A percentile compares a stretch with the other conserved stretches of the same genome.
Evolutionary conservation across 2,888 invertebrate genomes (phyloP).

Genomic region (Drosophila dives): DNA sequence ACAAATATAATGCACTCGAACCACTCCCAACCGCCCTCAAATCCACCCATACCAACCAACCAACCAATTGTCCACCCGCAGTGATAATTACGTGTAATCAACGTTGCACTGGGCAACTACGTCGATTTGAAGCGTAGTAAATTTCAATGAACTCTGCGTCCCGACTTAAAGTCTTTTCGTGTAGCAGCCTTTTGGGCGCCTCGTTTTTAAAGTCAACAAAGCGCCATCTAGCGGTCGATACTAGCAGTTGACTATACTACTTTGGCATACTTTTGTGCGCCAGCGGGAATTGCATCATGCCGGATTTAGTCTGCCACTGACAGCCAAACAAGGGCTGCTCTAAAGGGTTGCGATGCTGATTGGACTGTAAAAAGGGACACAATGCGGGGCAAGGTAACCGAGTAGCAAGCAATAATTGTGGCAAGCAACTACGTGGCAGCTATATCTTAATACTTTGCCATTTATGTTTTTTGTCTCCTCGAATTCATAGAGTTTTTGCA

Average conservation of each 20-base stretch:
- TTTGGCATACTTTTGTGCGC: slow-evolving; percentile 24
- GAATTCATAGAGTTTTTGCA: slow-evolving; percentile 6
- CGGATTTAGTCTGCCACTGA: slow-evolving; percentile 42
- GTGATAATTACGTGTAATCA: slow-evolving; percentile 70
- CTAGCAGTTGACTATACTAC: neutral
- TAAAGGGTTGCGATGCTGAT: neutral
- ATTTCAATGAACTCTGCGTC: slow-evolving; percentile 63
- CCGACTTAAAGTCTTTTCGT: slow-evolving; percentile 23
- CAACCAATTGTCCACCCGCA: slow-evolving; percentile 38
- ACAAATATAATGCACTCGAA: neutral
- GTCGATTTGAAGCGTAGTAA: slow-evolving; percentile 17
- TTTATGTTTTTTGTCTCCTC: slow-evolving; percentile 36
- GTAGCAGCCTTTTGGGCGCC: slow-evolving; percentile 59
- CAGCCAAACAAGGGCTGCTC: slow-evolving; percentile 35
- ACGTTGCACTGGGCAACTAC: slow-evolving; percentile 23
- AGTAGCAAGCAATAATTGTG: slow-evolving; percentile 46
- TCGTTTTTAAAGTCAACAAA: slow-evolving; percentile 16
- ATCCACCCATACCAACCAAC: slow-evolving; percentile 4
- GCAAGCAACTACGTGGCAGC: neutral
- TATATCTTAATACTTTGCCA: slow-evolving; percentile 52
- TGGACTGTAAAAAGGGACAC: slow-evolving; percentile 14
- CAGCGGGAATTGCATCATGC: slow-evolving; percentile 12
- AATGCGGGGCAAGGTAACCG: slow-evolving; percentile 54
- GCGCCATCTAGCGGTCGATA: slow-evolving; percentile 21
- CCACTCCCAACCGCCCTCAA: slow-evolving; percentile 1